Conservation (phyloP, 2,113 vertebrate genomes). For the Sitta europaea region DNA sequence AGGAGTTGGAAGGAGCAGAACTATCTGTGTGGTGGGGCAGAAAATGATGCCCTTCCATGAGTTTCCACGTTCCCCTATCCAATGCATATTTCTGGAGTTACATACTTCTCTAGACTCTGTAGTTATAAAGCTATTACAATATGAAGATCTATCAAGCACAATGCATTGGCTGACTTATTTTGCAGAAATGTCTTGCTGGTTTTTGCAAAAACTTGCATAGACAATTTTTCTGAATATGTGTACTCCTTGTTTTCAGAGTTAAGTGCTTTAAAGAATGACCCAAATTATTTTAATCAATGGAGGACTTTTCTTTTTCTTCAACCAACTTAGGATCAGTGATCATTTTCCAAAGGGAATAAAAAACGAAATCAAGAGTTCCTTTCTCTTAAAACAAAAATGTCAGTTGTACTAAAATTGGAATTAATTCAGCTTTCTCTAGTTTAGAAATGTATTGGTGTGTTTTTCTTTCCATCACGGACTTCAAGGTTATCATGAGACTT, state of each 20-base stretch:
- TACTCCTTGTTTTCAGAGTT: neutral
- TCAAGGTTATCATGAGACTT: neutral
- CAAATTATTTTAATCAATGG: neutral
- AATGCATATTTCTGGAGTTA: neutral
- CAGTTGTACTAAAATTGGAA: neutral
- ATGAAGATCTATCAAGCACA: neutral
- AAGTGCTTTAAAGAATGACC: neutral
- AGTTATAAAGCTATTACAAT: neutral
- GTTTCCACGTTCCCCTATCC: neutral
- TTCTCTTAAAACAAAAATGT: neutral
- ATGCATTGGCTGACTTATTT: neutral
- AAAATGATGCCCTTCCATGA: neutral
- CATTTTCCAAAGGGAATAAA: neutral
- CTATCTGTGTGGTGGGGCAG: neutral
- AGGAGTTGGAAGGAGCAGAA: neutral
- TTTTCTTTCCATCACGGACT: neutral
- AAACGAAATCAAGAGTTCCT: neutral
- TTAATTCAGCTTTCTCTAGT: neutral
- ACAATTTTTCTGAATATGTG: neutral
- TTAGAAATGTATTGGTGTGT: neutral
- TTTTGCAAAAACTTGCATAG: neutral
- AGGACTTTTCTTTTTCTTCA: neutral
- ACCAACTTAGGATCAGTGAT: neutral
- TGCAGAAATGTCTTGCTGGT: neutral
- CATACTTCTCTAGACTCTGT: fast-evolving